Percentiles rank a stretch among this genome's conserved stretches.
phyloP scores from a whole-genome alignment of 2,113 vertebrate species.

The Brienomyrus longianalis region DNA sequence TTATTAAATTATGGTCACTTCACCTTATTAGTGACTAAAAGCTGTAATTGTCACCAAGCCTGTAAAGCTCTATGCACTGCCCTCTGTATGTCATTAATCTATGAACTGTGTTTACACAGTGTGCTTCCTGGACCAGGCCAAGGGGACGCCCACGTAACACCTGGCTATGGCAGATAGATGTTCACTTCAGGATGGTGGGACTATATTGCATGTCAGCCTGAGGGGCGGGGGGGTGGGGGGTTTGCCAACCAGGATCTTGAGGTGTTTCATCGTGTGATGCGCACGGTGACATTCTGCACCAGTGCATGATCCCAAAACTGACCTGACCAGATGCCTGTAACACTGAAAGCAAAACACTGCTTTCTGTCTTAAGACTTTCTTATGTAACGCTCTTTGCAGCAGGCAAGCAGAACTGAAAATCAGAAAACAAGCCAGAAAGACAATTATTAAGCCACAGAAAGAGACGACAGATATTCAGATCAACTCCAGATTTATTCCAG shows the following conservation, averaged over 20 bases:
- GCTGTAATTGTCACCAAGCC: background rate
- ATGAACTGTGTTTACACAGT: background rate
- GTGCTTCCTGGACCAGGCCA: background rate
- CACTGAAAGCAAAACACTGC: background rate
- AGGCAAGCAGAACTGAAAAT: background rate
- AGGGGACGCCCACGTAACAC: background rate
- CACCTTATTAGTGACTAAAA: background rate
- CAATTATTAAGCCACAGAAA: background rate
- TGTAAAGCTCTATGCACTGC: background rate
- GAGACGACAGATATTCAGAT: background rate
- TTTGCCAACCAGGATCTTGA: too few relatives aligned
- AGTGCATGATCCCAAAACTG: background rate
- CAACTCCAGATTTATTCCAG: background rate
- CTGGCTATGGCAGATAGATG: background rate
- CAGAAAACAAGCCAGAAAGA: background rate
- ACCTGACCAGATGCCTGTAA: background rate
- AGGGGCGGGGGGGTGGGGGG: background rate
- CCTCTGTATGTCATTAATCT: background rate
- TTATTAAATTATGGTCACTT: background rate
- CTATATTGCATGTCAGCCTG: background rate
- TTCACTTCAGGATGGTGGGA: background rate
- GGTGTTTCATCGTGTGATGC: too few relatives aligned
- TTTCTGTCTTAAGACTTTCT: background rate
- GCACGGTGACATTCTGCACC: background rate
- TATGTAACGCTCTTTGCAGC: background rate